A percentile compares a stretch with the other conserved stretches of the same genome.
Evolutionary conservation across 2,113 vertebrate species (phyloP).

Genomic region (Typhlomys cinereus): DNA sequence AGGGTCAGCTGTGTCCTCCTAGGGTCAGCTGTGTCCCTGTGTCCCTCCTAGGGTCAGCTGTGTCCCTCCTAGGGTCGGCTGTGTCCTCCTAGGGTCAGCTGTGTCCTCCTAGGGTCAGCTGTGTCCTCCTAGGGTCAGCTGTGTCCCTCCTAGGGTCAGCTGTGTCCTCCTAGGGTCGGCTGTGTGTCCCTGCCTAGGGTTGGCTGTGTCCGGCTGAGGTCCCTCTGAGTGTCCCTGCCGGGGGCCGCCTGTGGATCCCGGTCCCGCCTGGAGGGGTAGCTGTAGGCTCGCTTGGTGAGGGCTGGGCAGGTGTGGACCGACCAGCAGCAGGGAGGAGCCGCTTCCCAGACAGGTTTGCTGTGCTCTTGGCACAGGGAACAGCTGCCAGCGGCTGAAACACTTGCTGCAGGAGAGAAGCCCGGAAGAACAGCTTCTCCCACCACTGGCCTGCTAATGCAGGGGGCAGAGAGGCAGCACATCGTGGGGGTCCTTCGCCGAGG

Average conservation of each 20-base stretch:
- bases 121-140: no score
- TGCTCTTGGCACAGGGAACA: neutral
- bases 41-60: no score
- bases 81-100: no score
- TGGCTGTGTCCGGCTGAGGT: no score
- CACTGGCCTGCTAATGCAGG: neutral
- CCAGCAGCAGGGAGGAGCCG: neutral
- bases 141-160: no score
- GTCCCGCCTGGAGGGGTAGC: neutral
- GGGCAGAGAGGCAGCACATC: neutral
- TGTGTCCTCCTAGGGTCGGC: no score
- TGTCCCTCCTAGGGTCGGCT: no score
- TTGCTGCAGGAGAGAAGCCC: neutral
- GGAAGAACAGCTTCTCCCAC: neutral
- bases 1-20: no score
- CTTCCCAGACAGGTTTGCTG: neutral
- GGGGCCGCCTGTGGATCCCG: neutral
- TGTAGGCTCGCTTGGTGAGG: neutral
- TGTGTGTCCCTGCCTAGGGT: no score
- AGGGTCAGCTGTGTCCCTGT: no score
- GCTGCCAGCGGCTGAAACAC: neutral
- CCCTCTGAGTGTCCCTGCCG: no score
- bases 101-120: no score
- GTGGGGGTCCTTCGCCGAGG: neutral
- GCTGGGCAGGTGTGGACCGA: neutral